Conservation (phyloP, 92 coral and sea anemone genomes). For the Isaurus tuberculatus region DNA sequence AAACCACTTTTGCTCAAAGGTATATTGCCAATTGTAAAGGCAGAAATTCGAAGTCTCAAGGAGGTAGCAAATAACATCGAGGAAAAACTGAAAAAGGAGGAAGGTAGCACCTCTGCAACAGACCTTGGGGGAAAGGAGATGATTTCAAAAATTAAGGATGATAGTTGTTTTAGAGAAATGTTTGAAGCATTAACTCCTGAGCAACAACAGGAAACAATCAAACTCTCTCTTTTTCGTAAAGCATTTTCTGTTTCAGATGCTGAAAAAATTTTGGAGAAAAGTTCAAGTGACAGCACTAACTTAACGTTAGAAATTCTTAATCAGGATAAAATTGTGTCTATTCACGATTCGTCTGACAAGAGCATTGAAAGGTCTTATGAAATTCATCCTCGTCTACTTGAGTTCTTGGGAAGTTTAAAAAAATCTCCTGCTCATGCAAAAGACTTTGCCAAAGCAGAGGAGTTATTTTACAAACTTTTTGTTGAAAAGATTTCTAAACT, state of each 20-base stretch:
- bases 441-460: constrained; percentile 56
- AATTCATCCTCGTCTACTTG: constrained; percentile 70
- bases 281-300: constrained; percentile 30
- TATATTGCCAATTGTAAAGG: constrained; percentile 49
- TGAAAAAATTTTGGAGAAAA: constrained; percentile 51
- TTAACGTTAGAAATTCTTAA: constrained; percentile 64
- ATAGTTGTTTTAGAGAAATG: constrained; percentile 52
- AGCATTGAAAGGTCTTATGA: constrained; percentile 59
- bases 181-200: constrained; percentile 62
- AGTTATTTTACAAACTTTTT: constrained; percentile 61
- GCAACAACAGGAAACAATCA: constrained; percentile 64
- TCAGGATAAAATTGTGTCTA: constrained; percentile 37
- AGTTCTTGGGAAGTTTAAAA: constrained; percentile 56
- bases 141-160: constrained; percentile 4
- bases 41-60: constrained; percentile 3
- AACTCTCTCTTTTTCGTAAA: constrained; percentile 66
- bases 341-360: constrained; percentile 51
- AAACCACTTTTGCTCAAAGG: constrained; percentile 64
- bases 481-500: constrained; percentile 53
- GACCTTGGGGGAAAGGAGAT: constrained; percentile 9
- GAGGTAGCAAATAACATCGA: constrained; percentile 22
- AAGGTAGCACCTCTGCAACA: neutral
- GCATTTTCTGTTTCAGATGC: constrained; percentile 71
- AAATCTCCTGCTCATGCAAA: constrained; percentile 10
- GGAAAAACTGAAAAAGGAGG: constrained; percentile 2